phyloP scores from a whole-genome alignment of 1,140 invertebrate genomes.

The Drosophila cardini region DNA sequence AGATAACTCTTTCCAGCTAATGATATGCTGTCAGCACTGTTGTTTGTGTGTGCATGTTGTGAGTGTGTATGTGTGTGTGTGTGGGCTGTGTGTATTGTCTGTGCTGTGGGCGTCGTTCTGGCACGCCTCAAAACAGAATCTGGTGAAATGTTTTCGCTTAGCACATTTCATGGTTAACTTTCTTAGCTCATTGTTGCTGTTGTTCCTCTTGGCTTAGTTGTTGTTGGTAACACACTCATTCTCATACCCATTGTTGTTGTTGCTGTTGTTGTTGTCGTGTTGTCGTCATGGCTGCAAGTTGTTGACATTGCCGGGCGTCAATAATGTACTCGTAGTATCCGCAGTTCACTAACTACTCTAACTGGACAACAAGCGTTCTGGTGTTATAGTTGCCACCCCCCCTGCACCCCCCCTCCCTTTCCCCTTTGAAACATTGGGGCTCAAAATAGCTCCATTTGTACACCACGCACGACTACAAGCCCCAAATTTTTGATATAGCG shows the following conservation, averaged over 20 bases:
- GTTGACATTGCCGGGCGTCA: constrained; percentile 80
- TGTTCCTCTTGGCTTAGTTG: constrained; percentile 20
- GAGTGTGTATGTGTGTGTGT: constrained; percentile 7
- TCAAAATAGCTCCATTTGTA: constrained; percentile 70
- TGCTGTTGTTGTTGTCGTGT: constrained; percentile 28
- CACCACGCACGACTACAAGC: constrained; percentile 65
- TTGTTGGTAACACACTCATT: constrained; percentile 29
- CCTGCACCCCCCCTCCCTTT: not conserved
- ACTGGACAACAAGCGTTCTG: constrained; percentile 52
- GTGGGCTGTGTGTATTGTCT: constrained; percentile 32
- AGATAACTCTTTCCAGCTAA: no score
- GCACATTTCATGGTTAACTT: constrained; percentile 74
- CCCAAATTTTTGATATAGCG: constrained; percentile 80
- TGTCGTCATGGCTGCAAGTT: constrained; percentile 78
- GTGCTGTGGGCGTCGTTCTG: constrained; percentile 46
- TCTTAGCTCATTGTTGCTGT: constrained; percentile 23
- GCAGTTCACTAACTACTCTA: constrained; percentile 60
- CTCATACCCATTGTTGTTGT: constrained; percentile 11
- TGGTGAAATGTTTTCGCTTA: constrained; percentile 76
- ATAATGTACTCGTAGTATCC: constrained; percentile 54
- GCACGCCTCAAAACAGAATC: constrained; percentile 47
- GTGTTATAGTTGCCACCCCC: constrained; percentile 13
- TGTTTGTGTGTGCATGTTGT: constrained; percentile 8
- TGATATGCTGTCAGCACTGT: no score
- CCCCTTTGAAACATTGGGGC: not conserved